These are phyloP conservation scores for Meriones unguiculatus DNA, from an alignment of 2,113 vertebrate species.

Conservation along the genomic window DNA sequence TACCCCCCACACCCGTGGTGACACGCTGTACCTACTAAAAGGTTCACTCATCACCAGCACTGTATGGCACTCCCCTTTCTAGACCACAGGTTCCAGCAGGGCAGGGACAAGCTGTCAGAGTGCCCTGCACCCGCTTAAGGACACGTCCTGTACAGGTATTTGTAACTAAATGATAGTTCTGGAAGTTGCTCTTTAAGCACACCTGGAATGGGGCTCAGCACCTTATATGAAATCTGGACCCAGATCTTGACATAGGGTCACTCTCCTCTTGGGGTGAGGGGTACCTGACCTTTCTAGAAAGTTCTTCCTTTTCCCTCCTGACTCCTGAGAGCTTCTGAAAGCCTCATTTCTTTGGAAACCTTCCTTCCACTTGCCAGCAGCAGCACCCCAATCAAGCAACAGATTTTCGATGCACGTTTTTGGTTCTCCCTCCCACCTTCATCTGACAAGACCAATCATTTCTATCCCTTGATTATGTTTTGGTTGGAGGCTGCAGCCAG, in stretches of 20 bases:
- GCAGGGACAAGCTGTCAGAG: neutral
- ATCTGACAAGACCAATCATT: slow-evolving; percentile 20
- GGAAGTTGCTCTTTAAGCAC: slow-evolving; percentile 7
- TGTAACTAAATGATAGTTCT: neutral
- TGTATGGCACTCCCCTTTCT: neutral
- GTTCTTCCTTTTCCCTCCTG: neutral
- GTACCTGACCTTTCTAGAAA: neutral
- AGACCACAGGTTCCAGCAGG: neutral
- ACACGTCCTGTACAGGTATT: neutral
- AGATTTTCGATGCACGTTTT: neutral
- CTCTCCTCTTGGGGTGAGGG: neutral
- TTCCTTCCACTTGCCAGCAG: neutral
- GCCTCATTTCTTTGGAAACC: slow-evolving; percentile 31
- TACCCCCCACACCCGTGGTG: neutral
- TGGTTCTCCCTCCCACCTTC: neutral
- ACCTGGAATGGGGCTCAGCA: neutral
- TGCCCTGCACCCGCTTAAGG: neutral
- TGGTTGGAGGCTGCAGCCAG: slow-evolving; percentile 46
- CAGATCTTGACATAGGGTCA: neutral
- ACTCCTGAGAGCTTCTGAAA: neutral
- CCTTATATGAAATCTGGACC: neutral
- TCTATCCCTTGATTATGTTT: slow-evolving; percentile 34
- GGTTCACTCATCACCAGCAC: neutral
- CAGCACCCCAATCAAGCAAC: slow-evolving; percentile 7
- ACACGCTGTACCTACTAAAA: neutral